Conservation (phyloP, 1,140 invertebrate species). For the Pogonognathellus flavescens region DNA sequence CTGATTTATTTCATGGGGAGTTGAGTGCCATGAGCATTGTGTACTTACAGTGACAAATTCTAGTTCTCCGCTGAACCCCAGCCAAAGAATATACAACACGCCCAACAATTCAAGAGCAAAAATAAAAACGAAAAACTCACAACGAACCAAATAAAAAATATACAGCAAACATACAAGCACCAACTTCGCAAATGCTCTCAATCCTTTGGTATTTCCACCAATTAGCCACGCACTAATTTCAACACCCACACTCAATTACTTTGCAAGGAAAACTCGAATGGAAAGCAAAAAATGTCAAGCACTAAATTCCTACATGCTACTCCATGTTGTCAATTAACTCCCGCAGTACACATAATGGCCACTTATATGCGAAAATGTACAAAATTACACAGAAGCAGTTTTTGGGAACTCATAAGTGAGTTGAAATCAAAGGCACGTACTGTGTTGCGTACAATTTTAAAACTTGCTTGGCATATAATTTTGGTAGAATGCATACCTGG, state of each 20-base stretch:
- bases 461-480: no score
- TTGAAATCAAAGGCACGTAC: no score
- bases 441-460: no score
- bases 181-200: neutral
- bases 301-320: neutral
- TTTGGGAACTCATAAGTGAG: no score
- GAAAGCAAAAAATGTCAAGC: neutral
- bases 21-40: neutral
- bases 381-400: no score
- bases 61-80: neutral
- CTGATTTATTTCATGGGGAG: conserved; percentile 18
- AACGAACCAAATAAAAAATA: neutral
- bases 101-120: neutral
- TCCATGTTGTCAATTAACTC: neutral
- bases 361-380: no score
- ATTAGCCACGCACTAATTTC: conserved; percentile 48
- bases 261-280: neutral
- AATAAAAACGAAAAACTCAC: neutral
- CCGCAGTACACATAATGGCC: neutral
- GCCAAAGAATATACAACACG: conserved; percentile 9
- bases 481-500: no score
- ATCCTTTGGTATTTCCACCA: conserved; percentile 22
- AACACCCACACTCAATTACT: conserved; percentile 46
- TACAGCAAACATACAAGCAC: neutral
- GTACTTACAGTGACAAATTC: conserved; percentile 10